A percentile compares a stretch with the other conserved stretches of the same genome.
Evolutionary conservation across 30 jellyfish, hydroid and myxozoan genomes (phyloP).

Genomic region (Mastigias papua): DNA sequence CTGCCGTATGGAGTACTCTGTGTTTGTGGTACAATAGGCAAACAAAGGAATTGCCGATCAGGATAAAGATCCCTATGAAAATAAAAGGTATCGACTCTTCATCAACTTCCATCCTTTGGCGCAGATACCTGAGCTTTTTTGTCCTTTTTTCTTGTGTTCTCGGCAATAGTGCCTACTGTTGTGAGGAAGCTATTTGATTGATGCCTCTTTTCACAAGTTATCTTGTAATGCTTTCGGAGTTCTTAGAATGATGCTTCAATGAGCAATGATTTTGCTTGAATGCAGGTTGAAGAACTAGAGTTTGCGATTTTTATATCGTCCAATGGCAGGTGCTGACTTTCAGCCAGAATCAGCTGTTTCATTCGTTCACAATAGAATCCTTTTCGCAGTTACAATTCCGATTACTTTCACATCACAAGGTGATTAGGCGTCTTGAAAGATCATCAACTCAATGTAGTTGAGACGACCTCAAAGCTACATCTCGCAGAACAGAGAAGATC

Average conservation of each 20-base stretch:
- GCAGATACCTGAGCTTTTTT: not conserved
- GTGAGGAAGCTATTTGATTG: not conserved
- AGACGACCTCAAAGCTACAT: too few relatives aligned
- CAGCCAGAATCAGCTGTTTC: not conserved
- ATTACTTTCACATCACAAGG: not conserved
- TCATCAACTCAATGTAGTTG: too few relatives aligned
- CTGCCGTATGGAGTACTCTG: constrained; percentile 45
- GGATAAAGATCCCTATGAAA: constrained; percentile 46
- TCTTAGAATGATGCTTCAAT: too few relatives aligned
- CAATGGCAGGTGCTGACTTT: not conserved
- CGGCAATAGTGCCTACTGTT: not conserved
- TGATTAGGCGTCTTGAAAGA: too few relatives aligned
- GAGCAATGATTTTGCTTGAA: not conserved
- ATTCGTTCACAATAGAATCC: not conserved
- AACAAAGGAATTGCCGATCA: constrained; percentile 57
- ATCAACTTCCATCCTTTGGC: constrained; percentile 8
- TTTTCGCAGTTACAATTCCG: not conserved
- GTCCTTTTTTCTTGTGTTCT: not conserved
- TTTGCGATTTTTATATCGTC: not conserved
- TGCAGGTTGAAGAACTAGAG: not conserved
- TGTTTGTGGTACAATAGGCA: constrained; percentile 35
- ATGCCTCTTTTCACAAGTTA: not conserved
- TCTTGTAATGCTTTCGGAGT: not conserved
- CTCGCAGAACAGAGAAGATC: too few relatives aligned
- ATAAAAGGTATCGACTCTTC: constrained; percentile 47